Evolutionary conservation across 2,888 invertebrate genomes (phyloP).

Genomic region (Pollenia griseotomentosa): DNA sequence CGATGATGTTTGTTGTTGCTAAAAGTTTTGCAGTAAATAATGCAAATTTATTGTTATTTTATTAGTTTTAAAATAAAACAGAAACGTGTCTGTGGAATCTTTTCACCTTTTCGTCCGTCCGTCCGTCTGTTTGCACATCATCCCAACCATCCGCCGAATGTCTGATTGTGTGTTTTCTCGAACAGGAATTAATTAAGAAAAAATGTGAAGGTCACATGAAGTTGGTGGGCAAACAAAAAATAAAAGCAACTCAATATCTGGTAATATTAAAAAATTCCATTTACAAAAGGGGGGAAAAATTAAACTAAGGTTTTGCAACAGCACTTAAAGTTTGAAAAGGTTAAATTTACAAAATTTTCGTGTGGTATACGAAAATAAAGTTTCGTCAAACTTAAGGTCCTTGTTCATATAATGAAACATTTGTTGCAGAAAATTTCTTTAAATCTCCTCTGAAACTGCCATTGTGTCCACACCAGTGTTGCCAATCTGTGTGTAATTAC

Average conservation of each 20-base stretch:
- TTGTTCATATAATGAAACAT: no score
- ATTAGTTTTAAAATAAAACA: conserved; percentile 1
- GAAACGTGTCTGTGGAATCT: conserved; percentile 26
- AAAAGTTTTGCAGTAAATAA: conserved; percentile 19
- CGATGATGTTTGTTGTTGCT: not conserved
- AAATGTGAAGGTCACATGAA: conserved; percentile 56
- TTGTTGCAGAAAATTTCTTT: no score
- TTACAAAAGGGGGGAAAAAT: conserved; percentile 3
- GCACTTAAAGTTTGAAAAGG: not conserved
- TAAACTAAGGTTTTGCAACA: not conserved
- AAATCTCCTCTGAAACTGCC: no score
- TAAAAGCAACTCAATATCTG: not conserved
- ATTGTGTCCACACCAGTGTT: no score
- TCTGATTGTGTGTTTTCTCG: conserved; percentile 18
- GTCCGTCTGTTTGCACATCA: not conserved
- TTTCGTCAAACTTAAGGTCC: no score
- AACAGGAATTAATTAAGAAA: conserved; percentile 41
- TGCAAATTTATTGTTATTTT: conserved; percentile 34
- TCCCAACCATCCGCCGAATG: no score
- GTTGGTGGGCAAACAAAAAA: not conserved
- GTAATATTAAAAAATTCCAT: not conserved
- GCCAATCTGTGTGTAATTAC: no score
- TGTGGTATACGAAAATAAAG: no score
- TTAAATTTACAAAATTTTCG: no score
- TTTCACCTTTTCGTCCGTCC: not conserved